phyloP scores from a whole-genome alignment of 2,888 invertebrate species.

The Euplagia quadripunctaria region DNA sequence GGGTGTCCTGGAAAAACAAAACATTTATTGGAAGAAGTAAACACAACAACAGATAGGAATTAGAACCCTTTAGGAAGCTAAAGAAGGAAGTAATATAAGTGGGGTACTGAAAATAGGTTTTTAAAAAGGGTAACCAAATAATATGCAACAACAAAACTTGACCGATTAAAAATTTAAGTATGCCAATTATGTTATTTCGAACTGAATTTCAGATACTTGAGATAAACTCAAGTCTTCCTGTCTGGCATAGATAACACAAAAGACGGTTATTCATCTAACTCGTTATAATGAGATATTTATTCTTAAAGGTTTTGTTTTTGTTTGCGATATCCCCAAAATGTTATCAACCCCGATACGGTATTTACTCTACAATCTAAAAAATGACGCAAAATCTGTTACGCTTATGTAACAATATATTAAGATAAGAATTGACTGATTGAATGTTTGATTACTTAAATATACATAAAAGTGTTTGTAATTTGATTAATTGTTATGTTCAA shows the following conservation, averaged over 20 bases:
- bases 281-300: background rate
- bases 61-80: no score
- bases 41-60: no score
- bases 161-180: background rate
- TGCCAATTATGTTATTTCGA: background rate
- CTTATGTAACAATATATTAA: background rate
- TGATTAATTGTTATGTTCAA: background rate
- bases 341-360: background rate
- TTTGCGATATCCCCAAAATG: background rate
- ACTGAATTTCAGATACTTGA: background rate
- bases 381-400: no score
- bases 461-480: no score
- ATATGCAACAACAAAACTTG: no score
- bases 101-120: no score
- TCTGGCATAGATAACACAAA: background rate
- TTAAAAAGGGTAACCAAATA: no score
- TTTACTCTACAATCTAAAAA: background rate
- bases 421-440: conserved; percentile 2
- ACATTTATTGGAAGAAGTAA: no score
- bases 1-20: no score
- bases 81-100: no score
- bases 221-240: background rate
- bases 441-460: conserved; percentile 2
- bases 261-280: background rate
- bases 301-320: background rate